Conservation (phyloP, 2,113 vertebrate species). For the Pyrgilauda ruficollis region DNA sequence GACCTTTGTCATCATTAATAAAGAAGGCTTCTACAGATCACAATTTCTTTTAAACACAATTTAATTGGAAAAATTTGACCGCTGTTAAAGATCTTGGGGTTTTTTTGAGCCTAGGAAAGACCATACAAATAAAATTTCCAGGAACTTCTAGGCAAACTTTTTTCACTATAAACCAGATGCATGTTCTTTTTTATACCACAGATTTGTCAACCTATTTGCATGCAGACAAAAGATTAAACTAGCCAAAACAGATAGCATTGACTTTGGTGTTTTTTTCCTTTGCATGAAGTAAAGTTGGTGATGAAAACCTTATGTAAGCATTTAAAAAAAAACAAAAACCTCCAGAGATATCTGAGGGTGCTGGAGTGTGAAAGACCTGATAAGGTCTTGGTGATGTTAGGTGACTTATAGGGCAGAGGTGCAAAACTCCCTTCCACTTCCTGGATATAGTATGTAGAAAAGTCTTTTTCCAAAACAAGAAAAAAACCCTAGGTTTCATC, state of each 20-base stretch:
- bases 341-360: neutral
- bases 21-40: slow-evolving; percentile 24
- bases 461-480: neutral
- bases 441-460: neutral
- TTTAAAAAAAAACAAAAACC: neutral
- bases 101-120: slow-evolving; percentile 20
- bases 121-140: neutral
- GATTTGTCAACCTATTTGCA: neutral
- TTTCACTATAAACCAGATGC: neutral
- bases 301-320: neutral
- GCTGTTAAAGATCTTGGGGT: neutral
- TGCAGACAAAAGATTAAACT: neutral
- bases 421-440: neutral
- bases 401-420: neutral
- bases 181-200: neutral
- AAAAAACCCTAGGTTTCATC: neutral
- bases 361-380: neutral
- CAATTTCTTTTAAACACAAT: slow-evolving; percentile 1
- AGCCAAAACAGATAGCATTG: neutral
- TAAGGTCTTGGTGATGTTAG: neutral
- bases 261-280: neutral
- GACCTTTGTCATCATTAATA: slow-evolving; percentile 20
- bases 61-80: slow-evolving; percentile 1
- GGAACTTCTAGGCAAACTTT: neutral
- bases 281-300: neutral